These are phyloP conservation scores for Listronotus oregonensis DNA, from an alignment of 1,140 invertebrate species.

Conservation along the genomic window DNA sequence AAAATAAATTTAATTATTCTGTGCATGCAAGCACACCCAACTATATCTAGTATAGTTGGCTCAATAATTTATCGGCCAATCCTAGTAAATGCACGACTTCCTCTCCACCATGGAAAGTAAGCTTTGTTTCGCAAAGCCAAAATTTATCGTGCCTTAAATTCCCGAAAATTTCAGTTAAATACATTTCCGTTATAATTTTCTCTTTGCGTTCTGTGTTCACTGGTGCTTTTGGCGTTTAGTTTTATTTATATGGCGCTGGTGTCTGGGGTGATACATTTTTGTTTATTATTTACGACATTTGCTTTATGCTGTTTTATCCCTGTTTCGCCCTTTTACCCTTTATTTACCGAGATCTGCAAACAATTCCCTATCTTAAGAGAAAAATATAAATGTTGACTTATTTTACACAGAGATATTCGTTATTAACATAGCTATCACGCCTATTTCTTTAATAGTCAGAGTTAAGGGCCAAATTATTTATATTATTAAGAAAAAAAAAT, in stretches of 20 bases:
- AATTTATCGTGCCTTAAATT: constrained; percentile 37
- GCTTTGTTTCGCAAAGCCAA: constrained; percentile 13
- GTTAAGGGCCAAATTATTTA: no score
- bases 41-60: not conserved
- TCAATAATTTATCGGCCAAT: constrained; percentile 15
- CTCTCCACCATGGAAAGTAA: constrained; percentile 1
- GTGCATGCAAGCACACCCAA: not conserved
- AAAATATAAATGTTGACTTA: no score
- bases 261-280: constrained; percentile 18
- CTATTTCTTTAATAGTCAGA: no score
- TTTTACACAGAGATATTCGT: no score
- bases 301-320: constrained; percentile 15
- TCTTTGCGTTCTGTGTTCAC: constrained; percentile 21
- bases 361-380: no score
- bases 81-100: constrained; percentile 8
- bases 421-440: no score
- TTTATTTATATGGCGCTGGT: constrained; percentile 27
- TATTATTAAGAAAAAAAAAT: no score
- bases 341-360: no score
- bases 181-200: constrained; percentile 41
- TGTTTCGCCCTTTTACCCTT: not conserved
- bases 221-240: constrained; percentile 31
- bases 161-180: constrained; percentile 38
- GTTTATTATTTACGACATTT: constrained; percentile 25
- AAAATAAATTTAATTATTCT: not conserved